Evolutionary conservation across 2,113 vertebrate genomes (phyloP), one percentile per base, ranked within the genome.

Genomic region (Gorsachius goisagi): DNA sequence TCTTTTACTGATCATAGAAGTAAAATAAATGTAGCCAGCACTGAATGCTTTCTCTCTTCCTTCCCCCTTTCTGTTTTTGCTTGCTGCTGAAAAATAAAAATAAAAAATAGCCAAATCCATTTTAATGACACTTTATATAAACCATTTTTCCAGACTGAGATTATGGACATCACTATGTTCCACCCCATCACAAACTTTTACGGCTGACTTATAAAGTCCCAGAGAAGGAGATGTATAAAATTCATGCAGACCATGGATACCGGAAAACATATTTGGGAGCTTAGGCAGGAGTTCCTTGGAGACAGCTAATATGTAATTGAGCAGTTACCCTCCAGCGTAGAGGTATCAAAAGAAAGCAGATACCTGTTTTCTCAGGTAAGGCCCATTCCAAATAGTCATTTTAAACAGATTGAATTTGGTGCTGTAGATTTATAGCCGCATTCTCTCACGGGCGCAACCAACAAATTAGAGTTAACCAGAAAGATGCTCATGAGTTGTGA

Each of bases 151-250:
- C 87, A 96, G 89, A 58, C 92, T 94, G 92, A 92, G 53, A 78
- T 94, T 94, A 93, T 37, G 91, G 78, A 93, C 71, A 90, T 93
- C 78, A 63, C 74, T 83, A 20, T 80, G 67, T 91, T 95, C 92
- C 87, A 95, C 58, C 94, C 94, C 66, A 72, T 89, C 94, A 91
- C 94, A 97, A 96, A 95, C 92, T 92, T 97, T 96, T 97, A 97
- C 3, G 1, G 53, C 69, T 86, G 74, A 95, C 94, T 92, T 97
- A 91, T 91, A 92, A 95, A 95, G 89, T 96, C 81, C 86, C 45
- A 37, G 81, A 94, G 91, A 96, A 95, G 86, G 80, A 89, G 92
- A 88, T 77, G 84, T 69, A 85, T 89, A 95, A 96, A 97, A 97
- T 91, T 73, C 50, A 91, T 79, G 58, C 77, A 89, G 94, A 76